Base-by-base conservation (phyloP, 2,888 invertebrate genomes). In the Plebejus argus region DNA sequence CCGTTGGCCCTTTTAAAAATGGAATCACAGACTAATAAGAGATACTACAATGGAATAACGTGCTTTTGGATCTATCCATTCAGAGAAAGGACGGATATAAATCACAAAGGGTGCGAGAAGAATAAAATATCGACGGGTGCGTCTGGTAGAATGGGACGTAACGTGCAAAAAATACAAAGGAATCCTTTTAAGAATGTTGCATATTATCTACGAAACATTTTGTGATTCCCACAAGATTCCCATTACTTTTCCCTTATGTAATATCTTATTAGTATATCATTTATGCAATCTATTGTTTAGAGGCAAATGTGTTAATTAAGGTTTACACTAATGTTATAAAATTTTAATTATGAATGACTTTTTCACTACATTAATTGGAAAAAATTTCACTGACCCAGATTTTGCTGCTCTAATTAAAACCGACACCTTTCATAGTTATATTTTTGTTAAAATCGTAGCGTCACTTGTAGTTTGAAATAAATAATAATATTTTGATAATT, bases 1-100 rank as follows among this genome's bases (percentile, higher is more conserved):
- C 92, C 93, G 93, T 86, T 85, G 86, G 82, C 83, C 86, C 85
- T 89, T 91, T 90, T 90, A 89, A 90, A 91, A 89, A 89, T 89
- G 89, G 87, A 88, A 88, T 86, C n/a, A n/a, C n/a, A n/a, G n/a
- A n/a, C n/a, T n/a, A n/a, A n/a, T n/a, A n/a, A n/a, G n/a, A n/a
- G n/a, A n/a, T n/a, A n/a, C n/a, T n/a, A n/a, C n/a, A 89, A 89
- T 89, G 89, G 87, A 88, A 88, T 86, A 90, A 90, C 86, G 87
- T 88, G 89, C 90, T 90, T 90, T 82, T 86, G 85, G 86, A 89
- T 81, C 85, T 85, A 84, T 84, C 85, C 86, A 87, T 85, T 82
- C 83, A 86, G 83, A 87, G 87, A 88, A 87, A 87, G 86, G 87
- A 86, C 84, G 85, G 82, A 82, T 85, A 89, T 92, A 91, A 91